Conservation (phyloP, 2,888 invertebrate genomes). For the Cotesia congregata region DNA sequence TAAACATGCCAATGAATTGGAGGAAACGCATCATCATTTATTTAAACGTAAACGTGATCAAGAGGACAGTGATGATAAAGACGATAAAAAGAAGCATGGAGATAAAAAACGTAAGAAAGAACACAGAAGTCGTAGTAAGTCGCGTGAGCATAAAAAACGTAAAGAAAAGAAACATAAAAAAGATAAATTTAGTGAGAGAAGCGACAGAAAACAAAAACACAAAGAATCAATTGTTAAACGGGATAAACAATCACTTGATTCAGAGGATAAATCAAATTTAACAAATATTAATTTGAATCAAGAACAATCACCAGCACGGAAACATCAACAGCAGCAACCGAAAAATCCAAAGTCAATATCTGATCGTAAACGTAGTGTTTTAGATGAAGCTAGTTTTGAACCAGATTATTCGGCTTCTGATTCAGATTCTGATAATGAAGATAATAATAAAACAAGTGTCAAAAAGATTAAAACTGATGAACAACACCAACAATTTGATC, state of each 20-base stretch:
- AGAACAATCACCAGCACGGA: constrained; percentile 58
- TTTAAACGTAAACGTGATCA: constrained; percentile 56
- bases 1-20: constrained; percentile 40
- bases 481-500: neutral
- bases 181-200: constrained; percentile 65
- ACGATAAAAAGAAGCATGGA: constrained; percentile 57
- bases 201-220: constrained; percentile 62
- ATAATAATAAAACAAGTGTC: constrained; percentile 48
- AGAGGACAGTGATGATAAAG: constrained; percentile 59
- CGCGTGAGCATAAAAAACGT: constrained; percentile 63
- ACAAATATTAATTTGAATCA: constrained; percentile 51
- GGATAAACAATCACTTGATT: constrained; percentile 48
- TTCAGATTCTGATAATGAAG: constrained; percentile 75
- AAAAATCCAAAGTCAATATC: constrained; percentile 69
- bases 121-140: constrained; percentile 64
- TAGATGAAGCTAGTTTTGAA: constrained; percentile 82
- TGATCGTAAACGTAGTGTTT: constrained; percentile 77
- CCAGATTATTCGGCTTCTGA: constrained; percentile 83
- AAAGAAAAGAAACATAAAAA: constrained; percentile 72
- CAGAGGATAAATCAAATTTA: constrained; percentile 41
- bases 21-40: constrained; percentile 34
- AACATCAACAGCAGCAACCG: constrained; percentile 47
- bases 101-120: constrained; percentile 64
- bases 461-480: neutral
- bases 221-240: constrained; percentile 53